Base-by-base conservation (phyloP, 2,113 vertebrate species). In the Rutilus rutilus region DNA sequence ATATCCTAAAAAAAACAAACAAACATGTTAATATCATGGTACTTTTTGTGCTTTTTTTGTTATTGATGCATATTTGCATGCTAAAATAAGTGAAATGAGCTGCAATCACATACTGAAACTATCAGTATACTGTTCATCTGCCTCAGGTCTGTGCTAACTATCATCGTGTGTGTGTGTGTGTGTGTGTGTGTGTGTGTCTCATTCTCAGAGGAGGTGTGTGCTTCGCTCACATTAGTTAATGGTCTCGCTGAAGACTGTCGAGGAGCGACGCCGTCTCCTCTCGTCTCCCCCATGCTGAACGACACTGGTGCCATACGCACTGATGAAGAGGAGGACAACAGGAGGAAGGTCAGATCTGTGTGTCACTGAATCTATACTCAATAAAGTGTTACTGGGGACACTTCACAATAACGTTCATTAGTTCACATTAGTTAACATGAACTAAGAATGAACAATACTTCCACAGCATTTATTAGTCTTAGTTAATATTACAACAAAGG, bases 281-380 rank as follows among this genome's bases (percentile, higher is more conserved):
- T 98, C 91, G 96, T 97, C 92, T 98, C 97, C 90, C 98, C 97
- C 1, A 92, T 98, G 92, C 95, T 99, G 89, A 97, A 96, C 5
- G 97, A 99, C 71, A 95, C 96, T 0, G 91, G 95, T 0, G 95
- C 95, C 71, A 86, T 97, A 3, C 96, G 97, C 92, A 96, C 96
- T 0, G 97, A 99, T 0, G 98, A 99, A 0, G 98, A 99, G 82
- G 98, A 99, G 0, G 98, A 99, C 15, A 96, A 95, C 88, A 95
- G 96, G 89, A 96, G 95, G 92, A 99, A 98, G 97, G 98, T 99
- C 90, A 86, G 94, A 39, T 21, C 9, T 54, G 74, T 50, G 14
- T 2, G 30, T 71, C 47, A 50, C 47, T 71, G 30, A 67, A 11
- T 27, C n/a, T 27, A 62, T n/a, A 6, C n/a, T 27, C 67, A 71